Conservation (phyloP, 2,888 invertebrate species). For the Eupeodes luniger region DNA sequence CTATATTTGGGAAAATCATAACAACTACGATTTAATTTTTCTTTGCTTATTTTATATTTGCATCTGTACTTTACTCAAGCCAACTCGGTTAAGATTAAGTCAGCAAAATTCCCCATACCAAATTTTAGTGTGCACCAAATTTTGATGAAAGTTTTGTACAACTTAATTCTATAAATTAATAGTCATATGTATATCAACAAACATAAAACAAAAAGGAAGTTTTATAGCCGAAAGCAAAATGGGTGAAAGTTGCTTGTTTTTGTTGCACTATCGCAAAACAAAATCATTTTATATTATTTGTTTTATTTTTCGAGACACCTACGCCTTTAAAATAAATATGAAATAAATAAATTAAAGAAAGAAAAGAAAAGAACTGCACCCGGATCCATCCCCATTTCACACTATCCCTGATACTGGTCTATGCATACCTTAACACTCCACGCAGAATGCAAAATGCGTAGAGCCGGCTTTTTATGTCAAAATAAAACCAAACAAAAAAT, state of each 20-base stretch:
- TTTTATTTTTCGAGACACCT: not conserved
- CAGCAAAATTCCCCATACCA: too few relatives aligned
- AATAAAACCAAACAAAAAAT: slow-evolving; percentile 8
- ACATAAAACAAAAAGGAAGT: too few relatives aligned
- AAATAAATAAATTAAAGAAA: not conserved
- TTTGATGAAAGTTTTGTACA: too few relatives aligned
- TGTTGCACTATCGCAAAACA: not conserved
- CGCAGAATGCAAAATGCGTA: slow-evolving; percentile 39
- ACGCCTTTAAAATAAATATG: slow-evolving; percentile 19
- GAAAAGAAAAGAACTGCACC: not conserved
- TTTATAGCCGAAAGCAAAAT: not conserved
- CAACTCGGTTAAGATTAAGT: too few relatives aligned
- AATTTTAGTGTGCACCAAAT: too few relatives aligned
- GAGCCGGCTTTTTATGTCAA: slow-evolving; percentile 58
- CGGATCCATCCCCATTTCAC: not conserved
- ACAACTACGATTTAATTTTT: too few relatives aligned
- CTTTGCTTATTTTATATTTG: too few relatives aligned
- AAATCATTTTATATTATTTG: not conserved
- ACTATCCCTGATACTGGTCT: not conserved
- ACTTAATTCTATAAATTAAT: too few relatives aligned
- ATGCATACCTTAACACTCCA: slow-evolving; percentile 5
- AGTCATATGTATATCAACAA: too few relatives aligned
- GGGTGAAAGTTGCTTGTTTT: slow-evolving; percentile 8
- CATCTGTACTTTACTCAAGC: too few relatives aligned
- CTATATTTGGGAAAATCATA: too few relatives aligned